Conservation (phyloP, 2,113 vertebrate genomes). For the Cebus imitator region DNA sequence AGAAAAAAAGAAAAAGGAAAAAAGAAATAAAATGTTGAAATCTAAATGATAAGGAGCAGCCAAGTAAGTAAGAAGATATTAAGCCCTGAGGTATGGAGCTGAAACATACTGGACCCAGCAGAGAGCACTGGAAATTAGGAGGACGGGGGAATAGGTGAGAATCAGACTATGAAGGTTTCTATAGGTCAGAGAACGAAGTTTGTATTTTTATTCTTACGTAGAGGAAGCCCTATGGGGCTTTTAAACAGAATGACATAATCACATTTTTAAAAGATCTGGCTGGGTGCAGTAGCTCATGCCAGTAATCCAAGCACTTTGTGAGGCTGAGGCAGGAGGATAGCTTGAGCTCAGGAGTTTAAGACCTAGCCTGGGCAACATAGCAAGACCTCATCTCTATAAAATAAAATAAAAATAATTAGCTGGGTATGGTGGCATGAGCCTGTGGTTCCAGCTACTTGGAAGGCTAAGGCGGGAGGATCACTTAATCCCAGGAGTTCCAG, state of each 20-base stretch:
- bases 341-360: too few species aligned
- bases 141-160: background rate
- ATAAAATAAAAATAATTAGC: too few species aligned
- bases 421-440: too few species aligned
- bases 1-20: too few species aligned
- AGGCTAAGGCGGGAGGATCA: too few species aligned
- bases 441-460: too few species aligned
- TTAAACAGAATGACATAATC: background rate
- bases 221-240: background rate
- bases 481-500: too few species aligned
- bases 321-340: too few species aligned
- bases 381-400: too few species aligned
- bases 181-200: background rate
- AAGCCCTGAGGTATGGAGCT: background rate
- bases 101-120: background rate
- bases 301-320: too few species aligned
- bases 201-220: background rate
- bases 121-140: background rate
- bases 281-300: too few species aligned
- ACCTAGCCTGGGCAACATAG: too few species aligned
- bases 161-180: background rate
- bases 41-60: constrained; percentile 9
- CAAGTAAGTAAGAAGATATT: background rate
- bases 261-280: constrained; percentile 45
- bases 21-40: background rate